phyloP scores from a whole-genome alignment of 2,888 invertebrate genomes.

The Onthophagus sagittarius region DNA sequence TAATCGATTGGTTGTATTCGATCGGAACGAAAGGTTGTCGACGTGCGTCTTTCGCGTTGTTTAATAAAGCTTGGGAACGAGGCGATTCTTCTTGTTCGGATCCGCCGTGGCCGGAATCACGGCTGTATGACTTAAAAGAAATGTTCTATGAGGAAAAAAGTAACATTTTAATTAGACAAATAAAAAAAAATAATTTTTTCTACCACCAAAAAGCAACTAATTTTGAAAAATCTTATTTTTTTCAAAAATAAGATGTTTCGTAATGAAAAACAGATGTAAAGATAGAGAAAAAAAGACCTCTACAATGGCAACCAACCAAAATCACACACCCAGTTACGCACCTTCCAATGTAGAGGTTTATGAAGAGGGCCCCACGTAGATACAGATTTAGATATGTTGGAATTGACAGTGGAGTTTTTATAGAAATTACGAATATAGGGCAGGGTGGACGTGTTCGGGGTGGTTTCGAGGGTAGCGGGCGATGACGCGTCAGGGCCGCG shows the following conservation, averaged over 20 bases:
- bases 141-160: constrained; percentile 62
- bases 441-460: constrained; percentile 48
- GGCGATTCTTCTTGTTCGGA: constrained; percentile 65
- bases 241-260: background rate
- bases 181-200: background rate
- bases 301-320: constrained; percentile 10
- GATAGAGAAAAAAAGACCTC: constrained; percentile 15
- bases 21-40: constrained; percentile 50
- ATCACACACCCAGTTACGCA: constrained; percentile 44
- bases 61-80: constrained; percentile 55
- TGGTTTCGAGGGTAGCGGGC: constrained; percentile 40
- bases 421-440: constrained; percentile 50
- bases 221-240: background rate
- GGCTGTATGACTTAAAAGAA: constrained; percentile 76
- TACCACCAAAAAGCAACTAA: background rate
- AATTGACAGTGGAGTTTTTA: constrained; percentile 47
- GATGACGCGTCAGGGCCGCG: constrained; percentile 35
- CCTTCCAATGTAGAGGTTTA: constrained; percentile 63
- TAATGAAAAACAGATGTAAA: background rate
- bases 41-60: constrained; percentile 55
- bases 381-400: constrained; percentile 59
- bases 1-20: constrained; percentile 44
- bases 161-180: constrained; percentile 4
- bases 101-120: constrained; percentile 62
- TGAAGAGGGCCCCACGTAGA: constrained; percentile 62